Conservation (phyloP, 2,113 vertebrate genomes). For the Ctenomys sociabilis region DNA sequence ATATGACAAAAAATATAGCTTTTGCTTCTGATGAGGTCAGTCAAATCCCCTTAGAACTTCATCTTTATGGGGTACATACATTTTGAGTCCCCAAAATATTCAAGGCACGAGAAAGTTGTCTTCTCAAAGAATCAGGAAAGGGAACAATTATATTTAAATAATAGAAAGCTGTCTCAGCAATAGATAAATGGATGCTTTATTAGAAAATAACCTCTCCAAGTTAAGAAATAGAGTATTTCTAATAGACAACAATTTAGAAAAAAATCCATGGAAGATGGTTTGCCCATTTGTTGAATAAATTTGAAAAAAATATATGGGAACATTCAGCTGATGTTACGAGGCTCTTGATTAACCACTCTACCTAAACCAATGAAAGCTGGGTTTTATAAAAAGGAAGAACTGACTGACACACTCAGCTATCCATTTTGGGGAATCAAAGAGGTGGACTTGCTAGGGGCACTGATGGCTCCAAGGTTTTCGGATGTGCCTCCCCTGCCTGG, state of each 20-base stretch:
- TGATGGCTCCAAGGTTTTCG: not conserved
- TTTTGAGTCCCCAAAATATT: conserved; percentile 19
- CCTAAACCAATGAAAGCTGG: not conserved
- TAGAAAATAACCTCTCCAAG: conserved; percentile 29
- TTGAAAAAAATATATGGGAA: not conserved
- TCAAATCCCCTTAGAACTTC: too few relatives aligned
- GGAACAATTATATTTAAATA: conserved; percentile 4
- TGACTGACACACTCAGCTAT: not conserved
- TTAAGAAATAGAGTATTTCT: not conserved
- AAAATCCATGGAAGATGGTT: not conserved
- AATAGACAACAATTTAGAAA: not conserved
- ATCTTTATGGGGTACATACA: not conserved
- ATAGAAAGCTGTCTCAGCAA: not conserved
- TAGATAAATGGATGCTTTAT: not conserved
- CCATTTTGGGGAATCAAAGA: not conserved
- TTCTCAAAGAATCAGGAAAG: not conserved
- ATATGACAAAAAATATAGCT: too few relatives aligned
- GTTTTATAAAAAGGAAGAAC: not conserved
- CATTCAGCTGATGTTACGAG: not conserved
- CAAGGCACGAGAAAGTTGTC: not conserved
- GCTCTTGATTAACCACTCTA: not conserved
- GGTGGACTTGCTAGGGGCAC: not conserved
- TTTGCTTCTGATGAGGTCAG: too few relatives aligned
- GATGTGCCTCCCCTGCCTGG: not conserved
- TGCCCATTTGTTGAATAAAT: conserved; percentile 24